Evolutionary conservation across 2,888 invertebrate genomes (phyloP), one percentile per base, ranked within the genome.

Genomic region (Ochropleura leucogaster): DNA sequence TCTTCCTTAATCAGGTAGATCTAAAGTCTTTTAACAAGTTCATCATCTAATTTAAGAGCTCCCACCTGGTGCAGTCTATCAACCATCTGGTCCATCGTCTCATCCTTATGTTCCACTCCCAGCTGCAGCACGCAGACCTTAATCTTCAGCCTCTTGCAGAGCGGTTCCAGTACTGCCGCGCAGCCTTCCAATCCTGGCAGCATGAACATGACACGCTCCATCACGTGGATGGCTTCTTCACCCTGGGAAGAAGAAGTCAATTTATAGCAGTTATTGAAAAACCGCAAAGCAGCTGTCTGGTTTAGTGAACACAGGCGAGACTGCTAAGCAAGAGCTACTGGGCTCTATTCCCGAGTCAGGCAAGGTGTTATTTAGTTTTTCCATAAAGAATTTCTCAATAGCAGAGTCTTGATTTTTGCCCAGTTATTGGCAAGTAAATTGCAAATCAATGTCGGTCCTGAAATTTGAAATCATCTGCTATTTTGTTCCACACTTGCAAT

Each of bases 181-280:
- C 97, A 97, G 0, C 98, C 98, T 92, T 98, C 98, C 57, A 98
- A 90, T 3, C 98, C 98, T 0, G 98, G 98, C 82, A 98, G 92
- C 85, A 98, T 93, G 89, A 97, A 97, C 88, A 97, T 93, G 10
- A 96, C 94, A 12, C 94, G 92, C 65, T 96, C 96, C 80, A 94
- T 94, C 72, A 95, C 95, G 80, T 94, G 92, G 63, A 95, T 93
- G 0, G 94, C 93, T 72, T 96, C 96, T 55, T 96, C 94, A 67
- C 93, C 94, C 96, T 96, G 85, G 6, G 12, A 44, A 12, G 1
- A 44, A 64, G 2, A n/a, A 14, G 30, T 20, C 30, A 30, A 6
- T 12, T 64, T 18, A 44, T 3, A 40, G 30, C 16, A 57, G 14
- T 57, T 30, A 30, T 14, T 57, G 30, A 3, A 30, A 30, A 30